A percentile compares a stretch with the other conserved stretches of the same genome.
phyloP scores from a whole-genome alignment of 2,113 vertebrate species.

The Vicugna pacos region DNA sequence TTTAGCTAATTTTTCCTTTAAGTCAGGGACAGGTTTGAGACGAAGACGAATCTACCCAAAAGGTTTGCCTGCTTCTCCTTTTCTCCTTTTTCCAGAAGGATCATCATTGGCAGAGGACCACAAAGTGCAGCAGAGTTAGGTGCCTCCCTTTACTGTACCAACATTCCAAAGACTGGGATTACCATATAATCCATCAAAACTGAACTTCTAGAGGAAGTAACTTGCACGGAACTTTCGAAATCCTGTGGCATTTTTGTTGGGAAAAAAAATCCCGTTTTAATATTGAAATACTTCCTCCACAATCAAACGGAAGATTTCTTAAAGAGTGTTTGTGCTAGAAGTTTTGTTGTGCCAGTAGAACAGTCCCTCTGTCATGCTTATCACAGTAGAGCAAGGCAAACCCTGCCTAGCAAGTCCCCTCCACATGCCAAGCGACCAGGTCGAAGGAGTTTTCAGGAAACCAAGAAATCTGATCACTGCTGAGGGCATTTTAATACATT shows the following conservation, averaged over 20 bases:
- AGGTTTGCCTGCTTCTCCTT: neutral
- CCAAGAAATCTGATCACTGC: constrained; percentile 54
- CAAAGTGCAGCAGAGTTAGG: neutral
- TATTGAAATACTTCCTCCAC: constrained; percentile 58
- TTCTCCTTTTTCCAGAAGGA: neutral
- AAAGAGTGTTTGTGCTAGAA: constrained; percentile 47
- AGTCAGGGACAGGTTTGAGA: neutral
- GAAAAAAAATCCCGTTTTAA: constrained; percentile 26
- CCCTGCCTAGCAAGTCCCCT: constrained; percentile 15
- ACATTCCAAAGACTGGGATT: neutral
- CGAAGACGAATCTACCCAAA: neutral
- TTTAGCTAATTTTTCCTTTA: neutral
- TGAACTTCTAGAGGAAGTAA: neutral
- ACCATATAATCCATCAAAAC: neutral
- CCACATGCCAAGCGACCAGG: neutral
- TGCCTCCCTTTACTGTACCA: neutral
- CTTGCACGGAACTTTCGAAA: constrained; percentile 35
- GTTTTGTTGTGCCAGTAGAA: constrained; percentile 63
- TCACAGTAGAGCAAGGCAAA: constrained; percentile 51
- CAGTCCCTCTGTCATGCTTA: constrained; percentile 61
- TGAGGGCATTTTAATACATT: constrained; percentile 59
- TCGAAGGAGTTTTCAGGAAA: constrained; percentile 42
- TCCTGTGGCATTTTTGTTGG: neutral
- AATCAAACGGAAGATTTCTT: constrained; percentile 45
- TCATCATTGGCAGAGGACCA: accelerated